Conservation (phyloP, 1,140 invertebrate genomes). For the Drosophila lacteicornis region DNA sequence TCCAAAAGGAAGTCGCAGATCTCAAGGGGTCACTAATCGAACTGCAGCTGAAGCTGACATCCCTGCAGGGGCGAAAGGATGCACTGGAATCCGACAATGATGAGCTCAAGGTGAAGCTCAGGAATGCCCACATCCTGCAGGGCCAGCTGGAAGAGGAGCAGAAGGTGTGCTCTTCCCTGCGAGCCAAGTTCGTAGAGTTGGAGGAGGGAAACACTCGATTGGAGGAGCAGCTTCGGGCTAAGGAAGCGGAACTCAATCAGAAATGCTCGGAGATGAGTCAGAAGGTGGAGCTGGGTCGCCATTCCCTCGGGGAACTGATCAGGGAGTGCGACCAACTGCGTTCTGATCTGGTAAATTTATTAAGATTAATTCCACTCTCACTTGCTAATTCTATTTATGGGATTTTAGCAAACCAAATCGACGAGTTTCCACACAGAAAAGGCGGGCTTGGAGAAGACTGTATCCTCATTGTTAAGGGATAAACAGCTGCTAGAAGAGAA, state of each 20-base stretch:
- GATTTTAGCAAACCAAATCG: neutral
- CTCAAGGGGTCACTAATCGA: slow-evolving; percentile 33
- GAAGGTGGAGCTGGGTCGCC: neutral
- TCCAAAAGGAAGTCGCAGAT: slow-evolving; percentile 24
- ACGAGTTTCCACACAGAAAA: neutral
- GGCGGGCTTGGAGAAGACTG: neutral
- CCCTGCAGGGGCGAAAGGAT: slow-evolving; percentile 28
- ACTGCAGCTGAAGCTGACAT: slow-evolving; percentile 33
- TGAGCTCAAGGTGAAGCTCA: slow-evolving; percentile 34
- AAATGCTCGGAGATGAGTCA: slow-evolving; percentile 2
- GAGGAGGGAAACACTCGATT: neutral
- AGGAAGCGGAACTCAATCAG: slow-evolving; percentile 6
- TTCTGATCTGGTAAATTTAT: slow-evolving; percentile 24
- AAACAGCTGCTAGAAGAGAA: neutral
- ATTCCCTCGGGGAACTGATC: neutral
- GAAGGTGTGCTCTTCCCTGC: neutral
- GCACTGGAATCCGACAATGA: slow-evolving; percentile 29
- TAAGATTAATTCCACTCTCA: neutral
- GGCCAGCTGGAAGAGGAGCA: slow-evolving; percentile 32
- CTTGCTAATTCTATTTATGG: neutral
- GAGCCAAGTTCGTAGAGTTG: neutral
- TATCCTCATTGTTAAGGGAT: slow-evolving; percentile 1
- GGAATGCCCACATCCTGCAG: slow-evolving; percentile 28
- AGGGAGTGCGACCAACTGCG: slow-evolving; percentile 39
- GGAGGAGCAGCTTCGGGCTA: neutral